Percentiles rank a stretch among this genome's conserved stretches.
These are phyloP conservation scores for Drosophila pruinosa DNA, from an alignment of 1,140 invertebrate species.

Conservation along the genomic window DNA sequence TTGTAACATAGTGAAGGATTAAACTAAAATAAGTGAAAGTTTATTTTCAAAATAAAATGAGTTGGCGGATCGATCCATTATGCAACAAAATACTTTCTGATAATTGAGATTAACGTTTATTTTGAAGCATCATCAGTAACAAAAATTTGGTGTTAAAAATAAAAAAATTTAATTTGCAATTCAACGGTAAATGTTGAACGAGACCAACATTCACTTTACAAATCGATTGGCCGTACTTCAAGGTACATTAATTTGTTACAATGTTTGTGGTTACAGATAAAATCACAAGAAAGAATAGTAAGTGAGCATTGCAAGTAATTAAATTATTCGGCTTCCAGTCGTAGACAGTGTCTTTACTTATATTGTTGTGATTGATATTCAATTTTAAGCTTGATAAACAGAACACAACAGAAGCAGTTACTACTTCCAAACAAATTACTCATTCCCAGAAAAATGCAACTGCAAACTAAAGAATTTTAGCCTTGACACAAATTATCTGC, in stretches of 20 bases:
- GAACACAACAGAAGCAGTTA: neutral
- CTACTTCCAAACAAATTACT: neutral
- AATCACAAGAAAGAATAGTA: neutral
- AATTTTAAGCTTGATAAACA: neutral
- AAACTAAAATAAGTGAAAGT: neutral
- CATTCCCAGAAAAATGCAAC: constrained; percentile 38
- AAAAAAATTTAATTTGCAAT: constrained; percentile 33
- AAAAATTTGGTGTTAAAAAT: neutral
- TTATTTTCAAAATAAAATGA: too few species aligned
- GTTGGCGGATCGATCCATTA: neutral
- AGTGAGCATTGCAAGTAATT: too few species aligned
- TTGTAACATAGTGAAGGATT: too few species aligned
- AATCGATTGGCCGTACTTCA: constrained; percentile 25
- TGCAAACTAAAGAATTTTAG: constrained; percentile 45
- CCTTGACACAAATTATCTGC: constrained; percentile 76
- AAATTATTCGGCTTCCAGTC: too few species aligned
- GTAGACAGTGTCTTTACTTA: too few species aligned
- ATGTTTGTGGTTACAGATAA: constrained; percentile 14
- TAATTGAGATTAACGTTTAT: constrained; percentile 23
- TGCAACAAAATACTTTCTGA: neutral
- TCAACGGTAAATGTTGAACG: constrained; percentile 65
- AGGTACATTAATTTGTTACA: constrained; percentile 61
- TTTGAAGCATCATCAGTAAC: constrained; percentile 61
- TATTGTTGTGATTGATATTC: too few species aligned
- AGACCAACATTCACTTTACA: constrained; percentile 64